A percentile compares a stretch with the other conserved stretches of the same genome.
Conservation (phyloP, 2,888 invertebrate genomes). For the Petrolisthes manimaculis region DNA sequence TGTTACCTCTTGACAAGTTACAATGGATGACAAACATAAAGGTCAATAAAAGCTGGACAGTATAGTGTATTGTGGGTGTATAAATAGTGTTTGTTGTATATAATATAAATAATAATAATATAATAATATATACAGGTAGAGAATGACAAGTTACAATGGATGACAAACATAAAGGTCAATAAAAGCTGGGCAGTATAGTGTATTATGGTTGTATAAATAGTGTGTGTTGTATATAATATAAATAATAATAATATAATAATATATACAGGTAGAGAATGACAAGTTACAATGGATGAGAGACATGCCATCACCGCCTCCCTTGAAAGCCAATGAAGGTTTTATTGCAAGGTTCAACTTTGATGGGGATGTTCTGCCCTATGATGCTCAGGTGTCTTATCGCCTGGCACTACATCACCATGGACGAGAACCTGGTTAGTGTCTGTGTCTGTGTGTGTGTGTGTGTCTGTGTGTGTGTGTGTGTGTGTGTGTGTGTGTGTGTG, state of each 20-base stretch:
- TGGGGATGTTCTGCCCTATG: conserved; percentile 81
- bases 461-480: conserved; percentile 14
- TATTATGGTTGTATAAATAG: too few species aligned
- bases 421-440: conserved; percentile 79
- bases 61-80: too few species aligned
- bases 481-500: conserved; percentile 10
- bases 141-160: conserved; percentile 89
- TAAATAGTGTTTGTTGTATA: too few species aligned
- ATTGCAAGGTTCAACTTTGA: conserved; percentile 88
- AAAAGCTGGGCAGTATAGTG: too few species aligned
- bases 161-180: conserved; percentile 82
- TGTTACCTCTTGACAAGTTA: conserved; percentile 87
- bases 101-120: too few species aligned
- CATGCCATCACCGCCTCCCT: conserved; percentile 72
- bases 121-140: conserved; percentile 72
- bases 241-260: too few species aligned
- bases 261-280: conserved; percentile 76
- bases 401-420: conserved; percentile 90
- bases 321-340: conserved; percentile 71
- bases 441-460: conserved; percentile 11
- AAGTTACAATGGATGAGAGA: conserved; percentile 91
- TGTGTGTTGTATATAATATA: too few species aligned
- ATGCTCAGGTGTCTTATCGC: conserved; percentile 75
- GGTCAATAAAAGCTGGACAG: too few species aligned
- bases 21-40: conserved; percentile 89